Evolutionary conservation across 2,797 vertebrate genomes (phyloP).

Genomic region (Falco naumanni): DNA sequence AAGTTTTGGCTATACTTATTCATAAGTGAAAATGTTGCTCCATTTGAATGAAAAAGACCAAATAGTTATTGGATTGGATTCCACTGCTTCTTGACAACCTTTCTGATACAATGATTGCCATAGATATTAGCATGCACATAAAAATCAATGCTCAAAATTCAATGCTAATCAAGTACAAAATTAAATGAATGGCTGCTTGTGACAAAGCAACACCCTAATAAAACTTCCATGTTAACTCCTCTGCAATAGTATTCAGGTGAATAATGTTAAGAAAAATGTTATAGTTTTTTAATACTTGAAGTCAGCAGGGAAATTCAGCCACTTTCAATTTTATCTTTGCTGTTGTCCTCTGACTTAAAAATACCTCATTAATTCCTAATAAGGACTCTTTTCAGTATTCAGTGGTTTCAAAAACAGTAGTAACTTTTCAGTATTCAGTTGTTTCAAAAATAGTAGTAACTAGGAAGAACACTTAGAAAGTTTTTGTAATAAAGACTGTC

Average conservation of each 20-base stretch:
- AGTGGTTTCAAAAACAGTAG: background rate
- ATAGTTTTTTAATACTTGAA: background rate
- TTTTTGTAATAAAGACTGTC: background rate
- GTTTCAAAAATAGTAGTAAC: background rate
- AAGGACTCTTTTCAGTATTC: background rate
- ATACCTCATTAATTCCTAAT: background rate
- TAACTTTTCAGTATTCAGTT: background rate
- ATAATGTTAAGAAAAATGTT: background rate
- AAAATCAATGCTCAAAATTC: background rate
- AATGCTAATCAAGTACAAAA: background rate
- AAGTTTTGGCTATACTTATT: background rate
- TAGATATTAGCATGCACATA: background rate
- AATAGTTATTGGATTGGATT: background rate
- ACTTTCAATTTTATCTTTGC: background rate
- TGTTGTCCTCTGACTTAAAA: background rate
- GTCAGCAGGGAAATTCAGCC: background rate
- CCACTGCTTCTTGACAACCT: background rate
- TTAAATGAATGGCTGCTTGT: background rate
- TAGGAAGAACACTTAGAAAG: background rate
- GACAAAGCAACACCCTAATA: background rate
- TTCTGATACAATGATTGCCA: background rate
- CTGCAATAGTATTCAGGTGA: background rate
- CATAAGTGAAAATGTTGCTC: no score
- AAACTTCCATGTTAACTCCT: background rate
- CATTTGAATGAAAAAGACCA: background rate